phyloP scores from a whole-genome alignment of 1,140 invertebrate genomes.

The Drosophila arizonae region DNA sequence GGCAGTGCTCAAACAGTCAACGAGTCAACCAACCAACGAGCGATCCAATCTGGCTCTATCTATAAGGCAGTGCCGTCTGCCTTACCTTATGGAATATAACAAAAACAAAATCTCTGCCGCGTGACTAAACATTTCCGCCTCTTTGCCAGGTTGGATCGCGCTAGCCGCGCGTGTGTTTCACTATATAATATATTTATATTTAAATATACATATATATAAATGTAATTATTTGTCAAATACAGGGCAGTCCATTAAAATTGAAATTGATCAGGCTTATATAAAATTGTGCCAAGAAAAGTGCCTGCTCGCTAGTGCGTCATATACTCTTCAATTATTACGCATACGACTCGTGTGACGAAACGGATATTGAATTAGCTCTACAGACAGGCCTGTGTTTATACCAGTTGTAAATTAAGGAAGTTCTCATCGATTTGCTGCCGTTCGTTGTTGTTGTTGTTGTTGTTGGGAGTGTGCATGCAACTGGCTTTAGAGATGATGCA shows the following conservation, averaged over 20 bases:
- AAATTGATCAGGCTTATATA: not conserved
- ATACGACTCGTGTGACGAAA: conserved; percentile 53
- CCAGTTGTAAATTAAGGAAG: not conserved
- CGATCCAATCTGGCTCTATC: conserved; percentile 43
- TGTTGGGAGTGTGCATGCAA: conserved; percentile 43
- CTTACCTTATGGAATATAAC: conserved; percentile 15
- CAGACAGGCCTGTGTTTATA: no score
- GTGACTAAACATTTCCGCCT: conserved; percentile 30
- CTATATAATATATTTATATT: not conserved
- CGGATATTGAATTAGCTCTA: not conserved
- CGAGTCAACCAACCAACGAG: conserved; percentile 6
- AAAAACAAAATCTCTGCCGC: conserved; percentile 10
- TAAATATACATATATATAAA: not conserved
- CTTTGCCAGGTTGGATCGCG: conserved; percentile 17
- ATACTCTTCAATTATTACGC: conserved; percentile 32
- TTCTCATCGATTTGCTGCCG: not conserved
- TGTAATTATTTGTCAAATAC: not conserved
- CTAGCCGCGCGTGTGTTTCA: conserved; percentile 12
- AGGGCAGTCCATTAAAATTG: not conserved
- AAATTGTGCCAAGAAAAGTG: conserved; percentile 24
- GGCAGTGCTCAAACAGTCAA: conserved; percentile 45
- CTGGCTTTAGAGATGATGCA: conserved; percentile 81
- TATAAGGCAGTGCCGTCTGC: conserved; percentile 26
- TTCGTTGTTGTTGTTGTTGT: conserved; percentile 14
- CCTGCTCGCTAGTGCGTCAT: conserved; percentile 1